Base-by-base conservation (phyloP, 2,797 vertebrate species). In the Stomatorhinus walkeri region DNA sequence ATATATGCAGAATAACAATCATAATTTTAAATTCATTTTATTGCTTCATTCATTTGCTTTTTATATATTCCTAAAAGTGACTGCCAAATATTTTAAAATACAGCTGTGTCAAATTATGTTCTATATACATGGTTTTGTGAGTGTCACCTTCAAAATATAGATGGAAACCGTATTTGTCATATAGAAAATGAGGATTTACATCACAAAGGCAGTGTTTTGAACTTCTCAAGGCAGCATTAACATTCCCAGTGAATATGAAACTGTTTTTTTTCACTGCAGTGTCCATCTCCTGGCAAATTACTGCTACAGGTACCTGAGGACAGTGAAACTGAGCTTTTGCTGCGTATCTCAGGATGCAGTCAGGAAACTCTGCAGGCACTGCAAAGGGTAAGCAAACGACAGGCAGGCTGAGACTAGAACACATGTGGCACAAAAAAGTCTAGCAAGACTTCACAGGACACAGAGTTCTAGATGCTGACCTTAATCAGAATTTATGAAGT, bases 321-420 rank as follows among this genome's bases (percentile, higher is more conserved):
- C 83, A 5, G 16, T 94, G 89, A 95, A 96, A 91, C 90, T 95
- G 61, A 95, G 32, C 91, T 96, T 95, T 92, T 96, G 93, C 85
- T 92, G 92, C 88, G 16, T 93, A 64, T 93, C 91, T 46, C 32
- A 68, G 81, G 89, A 93, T 90, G 91, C 88, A n/a, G 89, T 92
- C 91, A 76, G 93, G 92, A 94, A 93, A 79, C 89, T 95, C 84
- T 93, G 91, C 88, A 91, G 91, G 89, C 90, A 68, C 84, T 92
- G 90, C 88, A 93, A 89, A 91, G 90, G 87, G 92, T 93, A 91
- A 91, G 87, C 36, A 7, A 46, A 4, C 43, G 16, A 56, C 32
- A 36, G 28, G 16, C 16, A 87, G 28, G 14, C 51, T 16, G 51
- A n/a, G 22, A 85, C 19, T 24, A n/a, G 0, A 84, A 84, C 10